A percentile compares a stretch with the other conserved stretches of the same genome.
phyloP scores from a whole-genome alignment of 2,113 vertebrate genomes.

The Python bivittatus region DNA sequence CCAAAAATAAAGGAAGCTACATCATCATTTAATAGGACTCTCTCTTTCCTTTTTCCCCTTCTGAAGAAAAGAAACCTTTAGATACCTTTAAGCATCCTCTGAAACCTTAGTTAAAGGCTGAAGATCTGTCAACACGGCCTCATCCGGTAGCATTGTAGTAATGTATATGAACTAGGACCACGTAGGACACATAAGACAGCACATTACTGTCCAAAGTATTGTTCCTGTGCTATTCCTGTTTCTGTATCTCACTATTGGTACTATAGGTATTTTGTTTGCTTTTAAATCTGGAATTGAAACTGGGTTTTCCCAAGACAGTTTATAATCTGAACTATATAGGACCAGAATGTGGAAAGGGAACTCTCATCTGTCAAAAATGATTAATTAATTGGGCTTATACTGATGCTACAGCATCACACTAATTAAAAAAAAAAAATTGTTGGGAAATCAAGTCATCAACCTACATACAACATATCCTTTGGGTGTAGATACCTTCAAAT shows the following conservation, averaged over 20 bases:
- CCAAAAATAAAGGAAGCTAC: neutral
- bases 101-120: neutral
- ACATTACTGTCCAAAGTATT: neutral
- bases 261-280: neutral
- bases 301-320: neutral
- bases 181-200: neutral
- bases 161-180: neutral
- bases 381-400: neutral
- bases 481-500: neutral
- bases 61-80: neutral
- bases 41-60: neutral
- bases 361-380: neutral
- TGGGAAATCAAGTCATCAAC: neutral
- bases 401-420: neutral
- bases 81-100: neutral
- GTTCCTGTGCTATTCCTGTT: neutral
- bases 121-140: neutral
- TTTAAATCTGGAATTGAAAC: neutral
- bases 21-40: neutral
- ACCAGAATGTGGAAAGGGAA: neutral
- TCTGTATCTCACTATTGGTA: neutral
- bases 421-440: neutral
- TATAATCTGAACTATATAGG: neutral
- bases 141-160: neutral
- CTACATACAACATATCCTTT: neutral